Percentiles rank a stretch among this genome's conserved stretches.
Evolutionary conservation across 2,888 invertebrate genomes (phyloP).

Genomic region (Cotesia congregata): DNA sequence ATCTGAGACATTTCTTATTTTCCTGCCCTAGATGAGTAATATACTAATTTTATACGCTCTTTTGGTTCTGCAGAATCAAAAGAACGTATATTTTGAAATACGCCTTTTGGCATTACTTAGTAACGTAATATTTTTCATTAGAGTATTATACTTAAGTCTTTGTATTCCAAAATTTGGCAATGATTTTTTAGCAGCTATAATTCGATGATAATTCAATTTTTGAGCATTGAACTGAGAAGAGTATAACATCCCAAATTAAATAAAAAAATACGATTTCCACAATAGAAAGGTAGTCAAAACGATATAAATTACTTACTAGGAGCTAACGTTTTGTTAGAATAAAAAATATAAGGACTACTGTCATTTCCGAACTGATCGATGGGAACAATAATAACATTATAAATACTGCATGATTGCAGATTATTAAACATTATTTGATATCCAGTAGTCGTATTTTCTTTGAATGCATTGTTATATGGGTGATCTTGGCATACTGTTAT

Average conservation of each 20-base stretch:
- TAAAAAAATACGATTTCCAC: slow-evolving; percentile 11
- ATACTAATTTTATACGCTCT: no score
- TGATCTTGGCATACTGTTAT: slow-evolving; percentile 46
- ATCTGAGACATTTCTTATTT: no score
- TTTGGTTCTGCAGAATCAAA: no score
- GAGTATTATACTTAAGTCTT: no score
- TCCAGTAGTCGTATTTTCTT: slow-evolving; percentile 29
- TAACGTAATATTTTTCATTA: no score
- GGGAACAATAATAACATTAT: slow-evolving; percentile 52
- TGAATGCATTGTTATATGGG: not conserved
- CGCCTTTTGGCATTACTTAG: no score
- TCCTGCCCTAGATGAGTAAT: no score
- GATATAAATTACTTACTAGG: slow-evolving; percentile 20
- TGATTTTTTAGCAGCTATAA: no score
- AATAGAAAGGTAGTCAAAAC: not conserved
- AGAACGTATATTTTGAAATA: no score
- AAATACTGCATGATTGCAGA: slow-evolving; percentile 55
- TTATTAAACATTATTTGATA: slow-evolving; percentile 48
- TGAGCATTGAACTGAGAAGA: no score
- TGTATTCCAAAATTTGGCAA: no score
- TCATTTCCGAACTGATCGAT: slow-evolving; percentile 48
- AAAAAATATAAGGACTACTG: slow-evolving; percentile 38
- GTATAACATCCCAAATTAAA: not conserved
- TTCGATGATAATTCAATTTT: no score
- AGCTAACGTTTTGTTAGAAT: slow-evolving; percentile 43